phyloP scores from a whole-genome alignment of 2,797 vertebrate genomes.

The Lacerta bilineata region DNA sequence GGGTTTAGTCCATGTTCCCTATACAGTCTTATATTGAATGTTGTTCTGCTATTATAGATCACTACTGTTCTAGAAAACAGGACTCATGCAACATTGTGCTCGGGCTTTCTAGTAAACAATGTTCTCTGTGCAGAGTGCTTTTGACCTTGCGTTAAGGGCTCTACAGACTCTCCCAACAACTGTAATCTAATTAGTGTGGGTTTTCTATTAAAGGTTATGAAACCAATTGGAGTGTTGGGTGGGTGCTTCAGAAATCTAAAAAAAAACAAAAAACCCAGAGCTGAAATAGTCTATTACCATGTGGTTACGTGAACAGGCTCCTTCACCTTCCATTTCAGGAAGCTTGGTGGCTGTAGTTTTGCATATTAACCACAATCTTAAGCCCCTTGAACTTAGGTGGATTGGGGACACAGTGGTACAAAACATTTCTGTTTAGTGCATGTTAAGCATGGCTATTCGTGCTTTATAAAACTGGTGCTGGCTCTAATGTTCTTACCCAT shows the following conservation, averaged over 20 bases:
- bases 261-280: conserved; percentile 21
- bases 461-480: background rate
- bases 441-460: background rate
- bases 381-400: background rate
- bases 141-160: conserved; percentile 25
- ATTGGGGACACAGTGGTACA: background rate
- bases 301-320: background rate
- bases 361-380: background rate
- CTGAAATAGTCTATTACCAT: background rate
- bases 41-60: conserved; percentile 5
- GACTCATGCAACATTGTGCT: too few relatives aligned
- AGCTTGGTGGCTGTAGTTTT: background rate
- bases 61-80: background rate
- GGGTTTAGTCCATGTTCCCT: background rate
- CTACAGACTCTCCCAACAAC: conserved; percentile 10
- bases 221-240: conserved; percentile 44
- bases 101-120: background rate
- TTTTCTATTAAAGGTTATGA: conserved; percentile 37
- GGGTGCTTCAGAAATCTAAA: conserved; percentile 1
- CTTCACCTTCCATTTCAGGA: too few relatives aligned
- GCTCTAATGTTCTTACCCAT: background rate
- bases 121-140: conserved; percentile 31
- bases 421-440: background rate
- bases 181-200: conserved; percentile 29
- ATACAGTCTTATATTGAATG: background rate